Evolutionary conservation across 2,888 invertebrate species (phyloP), one percentile per base, ranked within the genome.

Genomic region (Anthoptus insignis): DNA sequence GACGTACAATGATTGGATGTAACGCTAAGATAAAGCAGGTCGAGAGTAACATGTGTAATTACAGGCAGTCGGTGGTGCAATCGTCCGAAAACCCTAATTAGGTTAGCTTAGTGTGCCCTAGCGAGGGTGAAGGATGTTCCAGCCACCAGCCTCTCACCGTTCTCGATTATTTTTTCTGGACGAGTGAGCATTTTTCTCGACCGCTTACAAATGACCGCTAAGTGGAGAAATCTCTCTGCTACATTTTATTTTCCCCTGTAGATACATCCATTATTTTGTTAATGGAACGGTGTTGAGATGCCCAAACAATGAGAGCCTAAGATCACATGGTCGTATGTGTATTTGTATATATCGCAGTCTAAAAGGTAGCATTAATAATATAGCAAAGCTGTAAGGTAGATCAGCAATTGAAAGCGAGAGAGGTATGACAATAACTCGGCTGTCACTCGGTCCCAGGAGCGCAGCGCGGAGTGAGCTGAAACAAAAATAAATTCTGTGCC

Each of bases 201-300:
- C 84, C 81, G 84, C 87, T 87, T 87, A 91, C 87, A 91, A 91
- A 91, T 89, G 87, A 87, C 89, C 88, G 86, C 85, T 89, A 85
- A 85, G 82, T 84, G 81, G 77, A 84, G 83, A 85, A 89, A 88
- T 88, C 86, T 85, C 84, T 87, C 82, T 80, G 75, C 81, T 79
- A 81, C 87, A 79, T 87, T 88, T 86, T 87, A 89, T 87, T 88
- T 84, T 84, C 79, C 76, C 80, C 82, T 81, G 82, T 78, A 84
- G 82, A 85, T 86, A 83, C 85, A 86, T 82, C 85, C 82, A 87
- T 89, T 90, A 89, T 88, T 84, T 84, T 81, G 84, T 87, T 89
- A 91, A 90, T 89, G 88, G 88, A 86, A 86, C 82, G 80, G 80
- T 84, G 82, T 86, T 84, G 79, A 80, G 78, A 78, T 81, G 80